These are phyloP conservation scores for Cyanocitta stelleri DNA, from an alignment of 2,113 vertebrate genomes.

Conservation along the genomic window DNA sequence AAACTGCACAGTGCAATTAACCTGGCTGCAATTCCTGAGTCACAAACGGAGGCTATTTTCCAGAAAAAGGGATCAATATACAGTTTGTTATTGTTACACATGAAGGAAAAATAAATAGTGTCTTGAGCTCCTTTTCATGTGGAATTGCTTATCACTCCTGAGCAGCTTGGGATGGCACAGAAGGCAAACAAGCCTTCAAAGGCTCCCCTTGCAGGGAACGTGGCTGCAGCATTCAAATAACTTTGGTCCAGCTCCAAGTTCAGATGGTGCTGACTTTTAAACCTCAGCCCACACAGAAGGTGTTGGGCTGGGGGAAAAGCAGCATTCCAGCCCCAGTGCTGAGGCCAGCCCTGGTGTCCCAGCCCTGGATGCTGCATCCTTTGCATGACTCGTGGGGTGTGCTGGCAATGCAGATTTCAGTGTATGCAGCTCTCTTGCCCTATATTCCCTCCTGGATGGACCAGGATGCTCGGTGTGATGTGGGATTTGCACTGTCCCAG, in stretches of 20 bases:
- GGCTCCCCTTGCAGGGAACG: background rate
- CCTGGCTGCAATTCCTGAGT: background rate
- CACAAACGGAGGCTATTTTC: background rate
- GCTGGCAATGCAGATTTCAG: background rate
- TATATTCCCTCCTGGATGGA: accelerated
- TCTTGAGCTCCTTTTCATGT: constrained; percentile 18
- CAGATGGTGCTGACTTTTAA: background rate
- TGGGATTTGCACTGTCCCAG: accelerated
- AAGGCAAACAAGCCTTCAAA: background rate
- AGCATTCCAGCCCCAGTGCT: no score
- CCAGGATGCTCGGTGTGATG: accelerated
- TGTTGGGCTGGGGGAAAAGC: background rate
- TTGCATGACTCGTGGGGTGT: background rate
- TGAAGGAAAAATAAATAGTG: constrained; percentile 5
- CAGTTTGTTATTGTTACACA: background rate
- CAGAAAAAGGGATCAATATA: background rate
- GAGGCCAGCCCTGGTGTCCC: background rate
- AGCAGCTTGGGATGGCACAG: constrained; percentile 11
- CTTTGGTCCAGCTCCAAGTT: background rate
- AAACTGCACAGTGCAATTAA: background rate
- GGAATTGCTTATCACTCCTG: constrained; percentile 33
- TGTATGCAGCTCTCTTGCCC: accelerated
- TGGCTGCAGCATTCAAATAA: background rate
- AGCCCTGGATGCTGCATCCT: accelerated
- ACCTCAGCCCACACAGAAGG: background rate